These are phyloP conservation scores for Cerastis rubricosa DNA, from an alignment of 2,888 invertebrate species.

Conservation along the genomic window DNA sequence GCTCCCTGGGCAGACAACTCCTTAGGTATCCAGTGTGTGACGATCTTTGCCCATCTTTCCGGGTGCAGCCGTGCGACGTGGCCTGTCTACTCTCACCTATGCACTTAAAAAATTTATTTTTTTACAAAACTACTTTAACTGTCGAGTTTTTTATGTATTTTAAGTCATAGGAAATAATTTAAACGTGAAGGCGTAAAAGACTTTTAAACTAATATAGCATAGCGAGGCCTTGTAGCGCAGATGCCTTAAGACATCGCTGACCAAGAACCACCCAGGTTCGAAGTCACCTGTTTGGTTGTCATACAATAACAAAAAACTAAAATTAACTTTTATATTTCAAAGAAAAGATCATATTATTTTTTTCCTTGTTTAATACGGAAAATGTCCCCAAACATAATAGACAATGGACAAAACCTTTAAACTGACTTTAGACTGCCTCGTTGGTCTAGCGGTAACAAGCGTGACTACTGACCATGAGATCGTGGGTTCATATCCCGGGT, in stretches of 20 bases:
- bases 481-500: no score
- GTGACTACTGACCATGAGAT: no score
- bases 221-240: no score
- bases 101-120: background rate
- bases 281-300: background rate
- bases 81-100: no score
- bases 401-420: slow-evolving; percentile 9
- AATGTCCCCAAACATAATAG: background rate
- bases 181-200: background rate
- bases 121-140: background rate
- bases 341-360: background rate
- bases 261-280: background rate
- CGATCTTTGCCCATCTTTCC: no score
- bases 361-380: background rate
- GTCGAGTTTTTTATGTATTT: background rate
- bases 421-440: no score
- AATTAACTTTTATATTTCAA: no score
- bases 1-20: background rate
- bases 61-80: no score
- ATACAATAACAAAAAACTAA: background rate
- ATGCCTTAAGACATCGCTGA: background rate
- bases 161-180: background rate
- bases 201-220: background rate
- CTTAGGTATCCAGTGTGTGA: no score
- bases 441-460: no score